Base-by-base conservation (phyloP, 2,888 invertebrate species). In the Macrosiphum euphorbiae region DNA sequence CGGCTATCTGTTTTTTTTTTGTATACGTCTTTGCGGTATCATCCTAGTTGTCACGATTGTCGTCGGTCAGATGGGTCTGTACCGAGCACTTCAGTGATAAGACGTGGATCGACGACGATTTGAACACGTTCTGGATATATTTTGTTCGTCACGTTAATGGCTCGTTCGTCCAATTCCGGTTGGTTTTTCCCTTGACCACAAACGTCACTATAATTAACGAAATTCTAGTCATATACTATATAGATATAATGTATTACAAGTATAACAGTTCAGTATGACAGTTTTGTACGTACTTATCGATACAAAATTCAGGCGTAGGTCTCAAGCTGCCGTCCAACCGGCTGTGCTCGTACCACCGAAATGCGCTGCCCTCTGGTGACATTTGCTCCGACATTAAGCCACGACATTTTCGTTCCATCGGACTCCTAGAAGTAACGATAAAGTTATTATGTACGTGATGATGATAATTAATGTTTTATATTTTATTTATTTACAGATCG, bases 301-400 rank as follows among this genome's bases (percentile, higher is more conserved):
- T 84, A 26, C 61, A 47, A 47, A 50, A 44, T n/a, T 87, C 61
- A 28, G 47, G 35, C 28, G 50, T 47, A 11, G 92, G 92, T 58
- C 86, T 58, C 11, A 92, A 26, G 41, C 41, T 86, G 24, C 92
- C 92, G 47, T 92, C 86, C 2, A 92, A n/a, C n/a, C 86, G 44
- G 2, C 86, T 86, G 58, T 86, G 86, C 5, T 58, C 86, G 47
- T 86, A 92, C 92, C 92, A 92, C 47, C 28, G 86, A 47, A 92
- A 92, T n/a, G 10, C 20, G 28, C 47, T n/a, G 28, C n/a, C 20
- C 20, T 1, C 44, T 0, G 20, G 11, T 20, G n/a, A 67, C 35
- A 90, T 24, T 90, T 90, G 90, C 24, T 90, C 90, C 0, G 28
- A n/a, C 61, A 67, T 67, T 20, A 90, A 28, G 16, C n/a, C 61